phyloP scores from a whole-genome alignment of 2,888 invertebrate genomes.

The Alitta virens region DNA sequence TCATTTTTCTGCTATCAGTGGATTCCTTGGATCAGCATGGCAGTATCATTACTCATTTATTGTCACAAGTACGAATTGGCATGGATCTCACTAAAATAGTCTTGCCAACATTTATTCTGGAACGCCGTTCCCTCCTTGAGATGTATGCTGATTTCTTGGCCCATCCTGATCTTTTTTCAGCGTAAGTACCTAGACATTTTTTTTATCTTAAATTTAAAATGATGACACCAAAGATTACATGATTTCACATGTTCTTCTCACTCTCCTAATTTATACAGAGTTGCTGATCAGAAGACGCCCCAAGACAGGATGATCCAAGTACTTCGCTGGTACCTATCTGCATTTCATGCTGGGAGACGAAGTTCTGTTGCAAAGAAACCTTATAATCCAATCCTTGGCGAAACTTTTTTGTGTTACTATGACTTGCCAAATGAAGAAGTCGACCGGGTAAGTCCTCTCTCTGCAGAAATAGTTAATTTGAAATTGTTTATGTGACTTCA shows the following conservation, averaged over 20 bases:
- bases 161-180: slow-evolving; percentile 87
- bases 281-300: slow-evolving; percentile 83
- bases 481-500: too few relatives aligned
- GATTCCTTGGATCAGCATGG: slow-evolving; percentile 94
- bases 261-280: too few relatives aligned
- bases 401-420: slow-evolving; percentile 73
- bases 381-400: slow-evolving; percentile 97
- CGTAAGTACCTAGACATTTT: slow-evolving; percentile 19
- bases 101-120: slow-evolving; percentile 96
- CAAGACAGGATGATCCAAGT: slow-evolving; percentile 90
- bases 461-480: too few relatives aligned
- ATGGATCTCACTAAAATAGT: slow-evolving; percentile 99
- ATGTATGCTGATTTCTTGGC: slow-evolving; percentile 99
- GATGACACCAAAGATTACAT: too few relatives aligned
- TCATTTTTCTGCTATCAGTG: slow-evolving; percentile 58
- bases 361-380: slow-evolving; percentile 97
- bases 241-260: too few relatives aligned
- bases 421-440: slow-evolving; percentile 46
- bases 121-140: slow-evolving; percentile 92
- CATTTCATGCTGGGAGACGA: slow-evolving; percentile 97
- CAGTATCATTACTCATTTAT: slow-evolving; percentile 91
- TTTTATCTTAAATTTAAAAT: too few relatives aligned
- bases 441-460: background rate
- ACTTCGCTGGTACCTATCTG: slow-evolving; percentile 94
- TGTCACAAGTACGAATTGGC: slow-evolving; percentile 94